Percentiles rank a stretch among this genome's conserved stretches.
phyloP scores from a whole-genome alignment of 2,888 invertebrate genomes.

The Siphonodentalium dalli region DNA sequence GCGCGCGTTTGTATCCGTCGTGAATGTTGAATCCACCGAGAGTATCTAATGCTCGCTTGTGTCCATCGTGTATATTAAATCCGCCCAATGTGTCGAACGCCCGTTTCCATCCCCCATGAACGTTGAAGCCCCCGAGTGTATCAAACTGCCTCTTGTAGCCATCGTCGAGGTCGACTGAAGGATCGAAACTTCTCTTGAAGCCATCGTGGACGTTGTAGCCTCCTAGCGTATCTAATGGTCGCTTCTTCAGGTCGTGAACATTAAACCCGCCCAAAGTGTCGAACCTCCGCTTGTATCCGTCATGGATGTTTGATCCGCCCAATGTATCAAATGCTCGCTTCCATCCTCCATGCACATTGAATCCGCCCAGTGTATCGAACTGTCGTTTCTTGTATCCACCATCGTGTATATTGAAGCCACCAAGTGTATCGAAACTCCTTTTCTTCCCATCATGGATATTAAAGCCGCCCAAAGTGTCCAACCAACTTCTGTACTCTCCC shows the following conservation, averaged over 20 bases:
- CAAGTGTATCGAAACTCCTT: no score
- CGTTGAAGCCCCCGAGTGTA: no score
- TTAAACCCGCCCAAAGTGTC: constrained; percentile 18
- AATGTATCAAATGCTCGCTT: constrained; percentile 23
- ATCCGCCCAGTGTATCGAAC: constrained; percentile 16
- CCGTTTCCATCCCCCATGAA: no score
- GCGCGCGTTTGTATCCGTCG: constrained; percentile 17
- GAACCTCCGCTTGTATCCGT: constrained; percentile 17
- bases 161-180: no score
- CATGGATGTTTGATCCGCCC: constrained; percentile 24
- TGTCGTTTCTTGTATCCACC: no score
- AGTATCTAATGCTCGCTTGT: constrained; percentile 21
- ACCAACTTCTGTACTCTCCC: no score
- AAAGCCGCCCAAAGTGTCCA: no score
- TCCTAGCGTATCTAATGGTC: not conserved
- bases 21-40: constrained; percentile 18
- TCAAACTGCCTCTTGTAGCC: no score
- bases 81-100: constrained; percentile 1
- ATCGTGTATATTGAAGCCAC: no score
- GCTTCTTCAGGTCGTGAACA: no score
- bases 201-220: not conserved
- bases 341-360: constrained; percentile 20
- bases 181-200: no score
- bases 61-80: not conserved
- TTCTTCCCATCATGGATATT: no score